Conservation (phyloP, 2,797 vertebrate species). For the Myotis daubentonii region DNA sequence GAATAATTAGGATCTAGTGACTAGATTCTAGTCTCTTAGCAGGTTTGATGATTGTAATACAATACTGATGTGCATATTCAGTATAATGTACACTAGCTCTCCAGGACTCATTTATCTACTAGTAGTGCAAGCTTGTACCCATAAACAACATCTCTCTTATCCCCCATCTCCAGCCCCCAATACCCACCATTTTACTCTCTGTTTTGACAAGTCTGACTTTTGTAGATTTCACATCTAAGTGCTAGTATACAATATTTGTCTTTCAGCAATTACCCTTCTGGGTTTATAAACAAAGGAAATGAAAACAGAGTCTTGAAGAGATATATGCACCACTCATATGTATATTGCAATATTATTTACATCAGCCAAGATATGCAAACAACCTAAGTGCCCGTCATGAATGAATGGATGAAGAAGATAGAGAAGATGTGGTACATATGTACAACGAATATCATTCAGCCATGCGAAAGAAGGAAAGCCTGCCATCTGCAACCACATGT, state of each 20-base stretch:
- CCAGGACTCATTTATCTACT: neutral
- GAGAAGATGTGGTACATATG: neutral
- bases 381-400: neutral
- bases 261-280: neutral
- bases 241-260: neutral
- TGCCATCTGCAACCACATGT: neutral
- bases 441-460: neutral
- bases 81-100: neutral
- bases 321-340: neutral
- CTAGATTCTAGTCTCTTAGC: neutral
- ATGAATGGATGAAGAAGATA: neutral
- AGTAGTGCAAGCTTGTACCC: neutral
- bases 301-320: neutral
- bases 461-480: neutral
- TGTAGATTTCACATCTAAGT: neutral
- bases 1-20: neutral
- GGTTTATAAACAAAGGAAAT: neutral
- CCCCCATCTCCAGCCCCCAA: neutral
- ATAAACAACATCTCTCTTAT: neutral
- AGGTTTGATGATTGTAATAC: neutral
- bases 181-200: neutral
- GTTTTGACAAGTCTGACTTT: neutral
- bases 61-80: neutral
- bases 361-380: neutral
- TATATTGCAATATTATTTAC: neutral